Evolutionary conservation across 2,888 invertebrate species (phyloP).

Genomic region (Caenorhabditis sp.): DNA sequence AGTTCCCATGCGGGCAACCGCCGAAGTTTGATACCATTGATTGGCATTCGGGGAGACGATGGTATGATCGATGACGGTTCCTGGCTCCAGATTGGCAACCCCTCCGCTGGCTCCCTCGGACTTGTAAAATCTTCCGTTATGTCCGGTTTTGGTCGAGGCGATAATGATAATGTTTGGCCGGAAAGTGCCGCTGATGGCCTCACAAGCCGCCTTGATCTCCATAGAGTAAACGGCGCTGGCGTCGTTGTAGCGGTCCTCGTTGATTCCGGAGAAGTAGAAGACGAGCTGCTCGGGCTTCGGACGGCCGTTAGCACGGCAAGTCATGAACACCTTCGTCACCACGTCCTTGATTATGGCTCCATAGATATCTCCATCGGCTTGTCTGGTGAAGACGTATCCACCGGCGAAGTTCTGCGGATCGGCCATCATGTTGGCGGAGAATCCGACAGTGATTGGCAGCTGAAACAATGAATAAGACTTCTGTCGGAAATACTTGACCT

Average conservation of each 20-base stretch:
- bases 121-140: slow-evolving; percentile 32
- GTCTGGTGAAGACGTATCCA: slow-evolving; percentile 6
- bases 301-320: neutral
- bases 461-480: slow-evolving; percentile 1
- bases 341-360: slow-evolving; percentile 20
- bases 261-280: slow-evolving; percentile 43
- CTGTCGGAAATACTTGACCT: neutral
- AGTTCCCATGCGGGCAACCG: slow-evolving; percentile 64
- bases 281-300: slow-evolving; percentile 11
- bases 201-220: neutral
- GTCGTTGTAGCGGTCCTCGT: neutral
- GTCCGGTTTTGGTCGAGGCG: slow-evolving; percentile 21
- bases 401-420: slow-evolving; percentile 1
- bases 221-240: neutral
- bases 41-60: slow-evolving; percentile 47
- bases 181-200: neutral
- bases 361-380: slow-evolving; percentile 6
- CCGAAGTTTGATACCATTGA: slow-evolving; percentile 59
- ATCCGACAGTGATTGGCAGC: slow-evolving; percentile 20
- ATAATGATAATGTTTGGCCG: slow-evolving; percentile 26
- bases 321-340: slow-evolving; percentile 5
- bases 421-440: slow-evolving; percentile 8
- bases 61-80: slow-evolving; percentile 57
- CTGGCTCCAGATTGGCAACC: slow-evolving; percentile 54
- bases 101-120: neutral